Percentiles rank a stretch among this genome's conserved stretches.
phyloP scores from a whole-genome alignment of 1,140 invertebrate species.

The Bathynomus jamesi region DNA sequence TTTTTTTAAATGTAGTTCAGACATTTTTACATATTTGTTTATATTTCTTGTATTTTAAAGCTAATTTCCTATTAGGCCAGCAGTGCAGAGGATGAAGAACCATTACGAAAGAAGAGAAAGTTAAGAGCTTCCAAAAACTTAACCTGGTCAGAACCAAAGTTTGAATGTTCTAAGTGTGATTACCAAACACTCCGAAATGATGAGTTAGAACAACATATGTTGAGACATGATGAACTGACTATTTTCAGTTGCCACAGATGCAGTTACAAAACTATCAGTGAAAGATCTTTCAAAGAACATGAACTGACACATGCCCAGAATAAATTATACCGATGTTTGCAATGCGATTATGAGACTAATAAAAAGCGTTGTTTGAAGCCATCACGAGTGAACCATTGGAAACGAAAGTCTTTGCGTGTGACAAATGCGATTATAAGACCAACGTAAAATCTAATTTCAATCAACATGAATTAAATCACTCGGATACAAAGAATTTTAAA shows the following conservation, averaged over 20 bases:
- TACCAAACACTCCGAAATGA: background rate
- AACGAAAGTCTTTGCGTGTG: background rate
- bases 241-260: background rate
- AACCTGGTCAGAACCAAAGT: too few species aligned
- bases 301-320: background rate
- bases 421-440: background rate
- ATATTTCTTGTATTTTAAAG: too few species aligned
- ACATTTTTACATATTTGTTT: too few species aligned
- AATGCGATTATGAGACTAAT: background rate
- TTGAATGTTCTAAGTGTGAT: background rate
- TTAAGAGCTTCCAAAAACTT: too few species aligned
- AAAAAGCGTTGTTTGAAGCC: background rate
- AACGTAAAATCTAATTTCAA: background rate
- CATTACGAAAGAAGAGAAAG: too few species aligned
- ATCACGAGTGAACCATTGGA: background rate
- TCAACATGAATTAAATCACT: background rate
- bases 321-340: background rate
- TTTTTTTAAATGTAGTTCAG: too few species aligned
- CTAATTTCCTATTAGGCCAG: too few species aligned
- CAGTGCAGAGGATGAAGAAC: too few species aligned
- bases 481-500: background rate
- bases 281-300: background rate
- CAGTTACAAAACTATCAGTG: background rate
- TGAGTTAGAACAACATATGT: background rate
- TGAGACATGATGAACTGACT: background rate